Conservation (phyloP, 1,140 invertebrate species). For the Panagrolaimus sp. region DNA sequence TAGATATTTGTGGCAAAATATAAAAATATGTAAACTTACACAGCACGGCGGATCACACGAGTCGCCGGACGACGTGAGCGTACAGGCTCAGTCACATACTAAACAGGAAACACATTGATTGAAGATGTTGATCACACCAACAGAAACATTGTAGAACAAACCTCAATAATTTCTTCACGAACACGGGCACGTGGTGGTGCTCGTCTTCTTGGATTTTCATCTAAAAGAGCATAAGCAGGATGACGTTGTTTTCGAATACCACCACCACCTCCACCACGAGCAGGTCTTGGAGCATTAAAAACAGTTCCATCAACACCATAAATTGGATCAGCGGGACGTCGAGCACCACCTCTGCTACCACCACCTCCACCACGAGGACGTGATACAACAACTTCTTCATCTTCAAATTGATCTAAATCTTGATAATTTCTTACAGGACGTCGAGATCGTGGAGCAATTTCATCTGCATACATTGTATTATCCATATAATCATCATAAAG, state of each 20-base stretch:
- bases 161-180: slow-evolving; percentile 14
- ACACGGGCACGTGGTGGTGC: not conserved
- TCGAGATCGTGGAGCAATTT: not conserved
- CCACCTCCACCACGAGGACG: slow-evolving; percentile 5
- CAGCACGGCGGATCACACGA: slow-evolving; percentile 11
- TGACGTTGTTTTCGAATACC: not conserved
- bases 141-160: slow-evolving; percentile 7
- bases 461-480: slow-evolving; percentile 12
- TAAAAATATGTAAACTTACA: not conserved
- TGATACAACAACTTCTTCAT: slow-evolving; percentile 3
- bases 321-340: not conserved
- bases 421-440: slow-evolving; percentile 4
- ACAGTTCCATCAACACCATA: slow-evolving; percentile 2
- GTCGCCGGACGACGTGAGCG: slow-evolving; percentile 11
- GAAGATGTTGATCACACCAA: not conserved
- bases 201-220: not conserved
- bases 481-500: slow-evolving; percentile 11
- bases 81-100: slow-evolving; percentile 12
- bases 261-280: not conserved
- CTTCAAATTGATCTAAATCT: slow-evolving; percentile 7
- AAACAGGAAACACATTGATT: not conserved
- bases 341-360: not conserved
- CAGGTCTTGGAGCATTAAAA: not conserved
- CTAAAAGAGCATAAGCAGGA: slow-evolving; percentile 10
- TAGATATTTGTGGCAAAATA: not conserved